Percentiles rank a stretch among this genome's conserved stretches.
These are phyloP conservation scores for Tetranychus cinnabarinus DNA, from an alignment of 1,140 invertebrate genomes.

Conservation along the genomic window DNA sequence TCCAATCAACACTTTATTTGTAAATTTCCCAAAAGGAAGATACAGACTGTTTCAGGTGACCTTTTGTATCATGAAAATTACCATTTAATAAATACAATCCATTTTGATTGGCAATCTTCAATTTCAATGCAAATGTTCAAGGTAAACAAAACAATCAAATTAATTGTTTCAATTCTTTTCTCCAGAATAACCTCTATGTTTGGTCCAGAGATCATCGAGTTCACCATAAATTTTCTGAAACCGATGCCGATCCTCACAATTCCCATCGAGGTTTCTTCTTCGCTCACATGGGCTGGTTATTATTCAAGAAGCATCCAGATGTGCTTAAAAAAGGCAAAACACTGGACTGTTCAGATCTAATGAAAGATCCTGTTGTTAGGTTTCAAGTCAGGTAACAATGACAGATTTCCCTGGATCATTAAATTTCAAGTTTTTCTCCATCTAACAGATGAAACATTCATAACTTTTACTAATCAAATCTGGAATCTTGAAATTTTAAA, in stretches of 20 bases:
- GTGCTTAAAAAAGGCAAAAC: constrained; percentile 60
- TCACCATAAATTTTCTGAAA: constrained; percentile 90
- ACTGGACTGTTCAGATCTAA: constrained; percentile 65
- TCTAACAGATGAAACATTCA: not conserved
- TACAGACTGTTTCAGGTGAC: too few relatives aligned
- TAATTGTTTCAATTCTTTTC: constrained; percentile 38
- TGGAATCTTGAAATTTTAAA: not conserved
- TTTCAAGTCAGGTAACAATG: constrained; percentile 45
- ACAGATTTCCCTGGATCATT: not conserved
- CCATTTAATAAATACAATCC: too few relatives aligned
- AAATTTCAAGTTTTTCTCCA: not conserved
- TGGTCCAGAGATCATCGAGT: constrained; percentile 84
- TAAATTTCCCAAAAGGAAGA: too few relatives aligned
- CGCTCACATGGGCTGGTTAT: constrained; percentile 77
- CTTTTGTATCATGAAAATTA: too few relatives aligned
- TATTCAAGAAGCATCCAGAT: constrained; percentile 72
- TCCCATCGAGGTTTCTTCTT: constrained; percentile 86
- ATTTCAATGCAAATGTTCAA: too few relatives aligned
- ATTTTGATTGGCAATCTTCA: too few relatives aligned
- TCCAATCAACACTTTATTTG: too few relatives aligned
- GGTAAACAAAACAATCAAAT: not conserved
- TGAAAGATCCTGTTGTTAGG: constrained; percentile 51
- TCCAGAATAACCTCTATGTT: constrained; percentile 75
- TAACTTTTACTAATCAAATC: not conserved
- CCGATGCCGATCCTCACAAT: constrained; percentile 87